phyloP scores from a whole-genome alignment of 2,888 invertebrate genomes.

The Odontocerum albicorne region DNA sequence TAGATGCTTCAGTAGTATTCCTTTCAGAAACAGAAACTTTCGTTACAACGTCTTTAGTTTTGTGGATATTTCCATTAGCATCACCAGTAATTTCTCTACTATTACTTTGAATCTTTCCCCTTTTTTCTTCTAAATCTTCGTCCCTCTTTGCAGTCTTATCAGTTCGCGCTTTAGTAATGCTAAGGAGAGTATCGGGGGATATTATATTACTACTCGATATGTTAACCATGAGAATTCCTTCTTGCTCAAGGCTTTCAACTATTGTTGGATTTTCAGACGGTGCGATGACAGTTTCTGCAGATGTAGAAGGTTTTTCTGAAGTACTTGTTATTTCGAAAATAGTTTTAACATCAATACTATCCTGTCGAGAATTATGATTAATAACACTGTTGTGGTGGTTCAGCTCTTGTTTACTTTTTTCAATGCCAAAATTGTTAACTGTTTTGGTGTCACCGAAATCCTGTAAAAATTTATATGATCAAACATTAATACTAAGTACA shows the following conservation, averaged over 20 bases:
- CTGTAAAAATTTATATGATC: too few relatives aligned
- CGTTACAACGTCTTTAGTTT: conserved; percentile 38
- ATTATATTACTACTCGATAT: conserved; percentile 53
- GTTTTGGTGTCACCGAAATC: conserved; percentile 12
- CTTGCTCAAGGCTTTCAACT: conserved; percentile 53
- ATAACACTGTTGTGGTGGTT: conserved; percentile 15
- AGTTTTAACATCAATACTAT: conserved; percentile 6
- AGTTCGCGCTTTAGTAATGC: conserved; percentile 45
- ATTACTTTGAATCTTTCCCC: conserved; percentile 58
- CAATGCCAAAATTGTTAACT: conserved; percentile 2
- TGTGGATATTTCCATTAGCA: conserved; percentile 48
- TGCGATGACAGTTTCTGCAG: background rate
- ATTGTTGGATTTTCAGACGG: conserved; percentile 13
- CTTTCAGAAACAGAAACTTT: conserved; percentile 11
- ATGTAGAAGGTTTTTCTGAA: background rate
- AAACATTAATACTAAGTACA: too few relatives aligned
- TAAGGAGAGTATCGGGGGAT: conserved; percentile 52
- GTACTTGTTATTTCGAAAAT: background rate
- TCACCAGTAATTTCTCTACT: conserved; percentile 58
- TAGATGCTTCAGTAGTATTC: conserved; percentile 21
- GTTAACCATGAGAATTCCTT: conserved; percentile 54
- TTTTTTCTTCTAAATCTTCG: conserved; percentile 47
- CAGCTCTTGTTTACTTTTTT: conserved; percentile 28
- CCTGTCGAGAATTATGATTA: conserved; percentile 7
- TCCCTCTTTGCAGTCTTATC: conserved; percentile 19